Base-by-base conservation (phyloP, 2,888 invertebrate genomes). In the Acronicta psi region DNA sequence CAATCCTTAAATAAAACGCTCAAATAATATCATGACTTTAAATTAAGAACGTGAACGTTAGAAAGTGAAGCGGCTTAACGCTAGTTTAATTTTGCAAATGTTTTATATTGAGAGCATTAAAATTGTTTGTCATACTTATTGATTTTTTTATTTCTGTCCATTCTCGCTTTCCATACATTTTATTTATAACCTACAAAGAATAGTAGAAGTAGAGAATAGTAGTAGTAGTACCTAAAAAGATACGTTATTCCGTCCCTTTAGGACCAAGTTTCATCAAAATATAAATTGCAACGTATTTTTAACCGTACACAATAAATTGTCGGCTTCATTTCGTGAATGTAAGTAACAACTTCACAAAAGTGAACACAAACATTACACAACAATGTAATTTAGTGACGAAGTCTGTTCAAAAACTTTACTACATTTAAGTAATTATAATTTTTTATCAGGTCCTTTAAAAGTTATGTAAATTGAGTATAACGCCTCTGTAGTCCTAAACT, bases 311-410 rank as follows among this genome's bases (percentile, higher is more conserved):
- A 52, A 42, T 34, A 43, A 43, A 13, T 14, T 29, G 52, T 67
- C 16, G 38, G 41, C 34, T 46, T 43, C 44, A 50, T 34, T 37
- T 34, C 44, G 13, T 23, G 23, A 53, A 57, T 42, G 40, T 36
- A 37, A 63, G 69, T 55, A 52, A 59, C 41, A 45, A 54, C 1
- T 54, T 62, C 59, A 67, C 74, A 70, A 70, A 52, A 61, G 67
- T 77, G 64, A 65, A 56, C 50, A 42, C 41, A 18, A 29, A n/a
- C 52, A 23, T 11, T 54, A 37, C 44, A 58, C 47, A 61, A 18
- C 34, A 52, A 44, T 57, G 44, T 40, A 36, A 14, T n/a, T n/a
- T 17, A 23, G 18, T 38, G 17, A 41, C 14, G 8, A 14, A 46
- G 36, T 36, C 20, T 46, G 46, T 36, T 18, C 40, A 40, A 46